Evolutionary conservation across 92 coral and sea anemone genomes (phyloP), one percentile per base, ranked within the genome.

Genomic region (Epizoanthus ramosus): DNA sequence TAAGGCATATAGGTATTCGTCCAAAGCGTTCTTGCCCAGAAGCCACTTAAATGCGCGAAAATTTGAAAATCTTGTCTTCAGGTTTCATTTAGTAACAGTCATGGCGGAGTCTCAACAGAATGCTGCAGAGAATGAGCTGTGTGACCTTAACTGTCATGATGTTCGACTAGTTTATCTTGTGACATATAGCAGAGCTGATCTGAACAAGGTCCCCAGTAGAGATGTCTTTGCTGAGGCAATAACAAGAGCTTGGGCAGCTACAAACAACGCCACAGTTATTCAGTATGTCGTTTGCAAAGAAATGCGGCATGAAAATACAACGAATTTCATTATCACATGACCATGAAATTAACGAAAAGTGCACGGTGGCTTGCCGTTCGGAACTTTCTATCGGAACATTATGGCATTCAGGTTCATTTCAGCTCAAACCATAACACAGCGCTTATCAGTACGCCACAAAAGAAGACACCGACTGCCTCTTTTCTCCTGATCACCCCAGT

Each of bases 151-250:
- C 12, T 37, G 68, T 63, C 22, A 37, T 17, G 68, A 63, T 63
- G 68, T 63, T 17, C 66, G 86, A 28, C 1, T 87, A 28, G 79
- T 82, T 16, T 82, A 82, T 28, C 21, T 82, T 21, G 35, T 82
- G 7, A 82, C 86, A 6, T 82, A 69, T 18, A 82, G 86, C 53
- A 45, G 86, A 23, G 86, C 86, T 4, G 86, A 82, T 41, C 17
- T 67, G 50, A 43, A 37, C 39, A 22, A 16, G 16, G 10, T 82
- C 59, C 86, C 86, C 19, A 82, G 63, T 21, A 82, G 67, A 70
- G 63, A 70, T 13, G 39, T 21, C 21, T 82, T 82, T 57, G 79
- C 86, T 52, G 79, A 82, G 22, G 79, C 86, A 47, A 79, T 82
- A 8, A 8, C 68, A 52, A 56, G 69, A 25, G 86, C 86, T 18